Evolutionary conservation across 2,113 vertebrate genomes (phyloP), one percentile per base, ranked within the genome.

Genomic region (Scomber scombrus): DNA sequence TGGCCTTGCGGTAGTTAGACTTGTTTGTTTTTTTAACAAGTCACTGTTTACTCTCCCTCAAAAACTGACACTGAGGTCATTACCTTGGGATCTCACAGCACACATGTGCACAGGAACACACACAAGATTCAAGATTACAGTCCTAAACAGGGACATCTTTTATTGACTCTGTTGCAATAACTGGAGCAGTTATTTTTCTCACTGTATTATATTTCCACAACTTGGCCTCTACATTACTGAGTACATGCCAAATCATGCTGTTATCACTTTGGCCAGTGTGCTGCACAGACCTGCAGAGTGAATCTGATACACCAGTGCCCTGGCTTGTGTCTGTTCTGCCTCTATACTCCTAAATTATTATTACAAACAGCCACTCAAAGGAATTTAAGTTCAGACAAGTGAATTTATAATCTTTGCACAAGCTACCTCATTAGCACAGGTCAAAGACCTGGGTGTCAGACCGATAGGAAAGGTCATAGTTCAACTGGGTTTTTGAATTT

Each of bases 361-460:
- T 63, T 40, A 55, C 4, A 11, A 52, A 34, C 12, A 19, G 16
- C 7, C 5, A 40, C 34, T n/a, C 10, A 34, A 29, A 46, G 34
- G 46, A 13, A 34, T 23, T 66, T 26, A 8, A 51, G 19, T 31
- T 45, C 43, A 57, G 18, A 15, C 15, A n/a, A 16, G 77, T 31
- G 11, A 13, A 47, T 34, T 52, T 65, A 50, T 45, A 65, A 18
- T 31, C 3, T 16, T 3, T 51, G 46, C 21, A 49, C 19, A 65
- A 65, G 4, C 15, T 50, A 29, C 21, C 11, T n/a, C 9, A 21
- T 8, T 10, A 55, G 52, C 70, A 57, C 23, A 54, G 47, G 86
- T 91, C 71, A 87, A 88, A 57, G 78, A 45, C 84, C 81, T 50
- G 77, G 1, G 49, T 85, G 89, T 88, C 50, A 78, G 12, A 54